These are phyloP conservation scores for Litoditis marina DNA, from an alignment of 2,888 invertebrate genomes.

Conservation along the genomic window DNA sequence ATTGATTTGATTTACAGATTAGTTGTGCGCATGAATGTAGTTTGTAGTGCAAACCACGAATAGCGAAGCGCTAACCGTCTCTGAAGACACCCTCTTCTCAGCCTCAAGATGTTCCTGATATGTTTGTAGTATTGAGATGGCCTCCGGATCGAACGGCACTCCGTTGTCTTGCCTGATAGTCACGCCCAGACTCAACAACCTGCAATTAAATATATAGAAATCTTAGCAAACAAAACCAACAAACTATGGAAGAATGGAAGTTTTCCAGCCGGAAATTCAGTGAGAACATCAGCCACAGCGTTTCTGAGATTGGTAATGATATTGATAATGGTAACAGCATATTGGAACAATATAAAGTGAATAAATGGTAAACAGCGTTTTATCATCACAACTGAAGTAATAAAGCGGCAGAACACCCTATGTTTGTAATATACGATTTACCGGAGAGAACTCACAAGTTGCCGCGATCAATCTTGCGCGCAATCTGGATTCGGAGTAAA, in stretches of 20 bases:
- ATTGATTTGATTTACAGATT: neutral
- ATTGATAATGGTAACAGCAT: too few species aligned
- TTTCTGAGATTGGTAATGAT: too few species aligned
- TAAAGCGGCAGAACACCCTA: too few species aligned
- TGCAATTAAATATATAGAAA: neutral
- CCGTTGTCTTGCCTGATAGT: constrained; percentile 36
- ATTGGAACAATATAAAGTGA: too few species aligned
- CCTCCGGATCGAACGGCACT: constrained; percentile 26
- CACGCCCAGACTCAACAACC: constrained; percentile 30
- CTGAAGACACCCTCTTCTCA: constrained; percentile 18
- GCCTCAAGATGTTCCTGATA: constrained; percentile 39
- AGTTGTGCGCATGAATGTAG: too few species aligned
- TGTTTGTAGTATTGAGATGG: constrained; percentile 34
- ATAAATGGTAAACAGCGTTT: too few species aligned
- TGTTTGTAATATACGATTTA: too few species aligned
- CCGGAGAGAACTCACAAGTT: constrained; percentile 23
- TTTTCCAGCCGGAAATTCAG: too few species aligned
- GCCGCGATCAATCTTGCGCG: constrained; percentile 34
- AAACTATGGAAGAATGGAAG: too few species aligned
- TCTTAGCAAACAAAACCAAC: neutral
- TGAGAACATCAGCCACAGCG: too few species aligned
- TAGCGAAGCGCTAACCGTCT: constrained; percentile 16
- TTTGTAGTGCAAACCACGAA: neutral
- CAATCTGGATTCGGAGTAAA: constrained; percentile 24
- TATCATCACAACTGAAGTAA: too few species aligned